A percentile compares a stretch with the other conserved stretches of the same genome.
Conservation (phyloP, 2,113 vertebrate species). For the Sylvietta virens region DNA sequence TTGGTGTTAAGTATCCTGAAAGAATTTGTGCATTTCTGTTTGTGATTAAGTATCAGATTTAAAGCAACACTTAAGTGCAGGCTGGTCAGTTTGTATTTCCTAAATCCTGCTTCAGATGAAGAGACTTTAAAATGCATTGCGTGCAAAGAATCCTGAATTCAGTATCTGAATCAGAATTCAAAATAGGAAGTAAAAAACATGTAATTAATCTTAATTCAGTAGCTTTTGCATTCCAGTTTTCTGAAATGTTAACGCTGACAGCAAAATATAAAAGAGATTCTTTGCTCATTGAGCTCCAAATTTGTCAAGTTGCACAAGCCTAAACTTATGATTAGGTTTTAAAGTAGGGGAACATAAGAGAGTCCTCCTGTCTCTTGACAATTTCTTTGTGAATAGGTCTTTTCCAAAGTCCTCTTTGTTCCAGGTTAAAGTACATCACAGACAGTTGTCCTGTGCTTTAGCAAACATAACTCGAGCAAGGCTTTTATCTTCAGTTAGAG, state of each 20-base stretch:
- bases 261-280: neutral
- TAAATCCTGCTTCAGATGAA: neutral
- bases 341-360: neutral
- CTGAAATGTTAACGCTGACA: neutral
- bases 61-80: neutral
- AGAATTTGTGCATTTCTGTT: neutral
- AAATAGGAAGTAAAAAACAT: neutral
- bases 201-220: slow-evolving; percentile 1
- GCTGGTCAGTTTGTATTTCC: neutral
- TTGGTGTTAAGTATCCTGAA: neutral
- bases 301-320: neutral
- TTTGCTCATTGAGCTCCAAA: neutral
- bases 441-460: neutral
- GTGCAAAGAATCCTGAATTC: neutral
- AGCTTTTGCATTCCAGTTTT: neutral
- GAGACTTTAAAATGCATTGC: neutral
- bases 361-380: neutral
- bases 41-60: neutral
- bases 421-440: neutral
- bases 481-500: neutral
- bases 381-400: neutral
- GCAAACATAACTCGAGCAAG: neutral
- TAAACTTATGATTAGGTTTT: neutral
- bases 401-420: neutral
- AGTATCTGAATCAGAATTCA: neutral